These are phyloP conservation scores for Uloborus plumipes DNA, from an alignment of 2,888 invertebrate species.

Conservation along the genomic window DNA sequence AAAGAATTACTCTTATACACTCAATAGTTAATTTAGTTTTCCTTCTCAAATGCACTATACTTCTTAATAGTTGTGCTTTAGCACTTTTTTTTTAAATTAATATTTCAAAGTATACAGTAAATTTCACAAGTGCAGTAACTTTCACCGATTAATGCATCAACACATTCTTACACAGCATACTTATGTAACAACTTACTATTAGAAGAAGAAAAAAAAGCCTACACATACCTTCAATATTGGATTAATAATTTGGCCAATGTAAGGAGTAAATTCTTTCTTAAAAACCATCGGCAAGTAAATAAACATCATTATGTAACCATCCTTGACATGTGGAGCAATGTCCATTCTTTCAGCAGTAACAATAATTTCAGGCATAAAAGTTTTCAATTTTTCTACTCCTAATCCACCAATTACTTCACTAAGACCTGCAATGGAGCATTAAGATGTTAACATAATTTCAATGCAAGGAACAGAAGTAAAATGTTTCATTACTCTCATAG, in stretches of 20 bases:
- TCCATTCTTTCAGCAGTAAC: constrained; percentile 92
- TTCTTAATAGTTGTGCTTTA: too few species aligned
- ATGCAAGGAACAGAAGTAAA: background rate
- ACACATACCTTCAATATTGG: constrained; percentile 84
- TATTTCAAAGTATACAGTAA: too few species aligned
- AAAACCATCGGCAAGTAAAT: constrained; percentile 99
- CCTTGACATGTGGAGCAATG: constrained; percentile 96
- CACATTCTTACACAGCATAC: too few species aligned
- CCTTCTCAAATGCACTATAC: too few species aligned
- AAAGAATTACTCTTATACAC: background rate
- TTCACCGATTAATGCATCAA: too few species aligned
- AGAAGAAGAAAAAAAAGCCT: background rate
- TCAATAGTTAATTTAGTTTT: too few species aligned
- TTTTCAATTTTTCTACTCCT: constrained; percentile 93
- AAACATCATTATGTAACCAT: constrained; percentile 99
- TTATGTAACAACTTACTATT: background rate
- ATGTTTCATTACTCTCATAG: too few species aligned
- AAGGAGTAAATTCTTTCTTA: constrained; percentile 93
- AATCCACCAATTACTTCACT: constrained; percentile 97
- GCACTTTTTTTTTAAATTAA: too few species aligned
- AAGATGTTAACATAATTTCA: background rate
- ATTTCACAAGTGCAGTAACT: too few species aligned
- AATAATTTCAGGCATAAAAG: constrained; percentile 97
- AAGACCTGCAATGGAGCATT: constrained; percentile 75
- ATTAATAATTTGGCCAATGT: constrained; percentile 96